A percentile compares a stretch with the other conserved stretches of the same genome.
Evolutionary conservation across 1,140 invertebrate genomes (phyloP).

Genomic region (Dryas iulia): DNA sequence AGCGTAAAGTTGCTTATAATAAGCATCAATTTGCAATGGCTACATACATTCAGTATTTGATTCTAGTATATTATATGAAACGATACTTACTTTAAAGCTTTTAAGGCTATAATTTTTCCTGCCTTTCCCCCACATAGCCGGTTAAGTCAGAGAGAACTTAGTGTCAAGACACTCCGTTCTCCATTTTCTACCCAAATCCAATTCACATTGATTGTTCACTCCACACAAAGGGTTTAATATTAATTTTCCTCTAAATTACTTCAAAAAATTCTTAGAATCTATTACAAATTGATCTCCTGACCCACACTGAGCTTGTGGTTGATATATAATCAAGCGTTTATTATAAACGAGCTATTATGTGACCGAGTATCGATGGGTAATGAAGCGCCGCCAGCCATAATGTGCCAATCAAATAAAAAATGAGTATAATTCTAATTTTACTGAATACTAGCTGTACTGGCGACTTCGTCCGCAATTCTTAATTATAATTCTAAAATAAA

Average conservation of each 20-base stretch:
- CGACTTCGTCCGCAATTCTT: too few relatives aligned
- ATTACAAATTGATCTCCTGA: not conserved
- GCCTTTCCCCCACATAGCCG: not conserved
- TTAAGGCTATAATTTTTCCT: not conserved
- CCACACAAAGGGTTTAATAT: too few relatives aligned
- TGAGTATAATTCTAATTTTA: not conserved
- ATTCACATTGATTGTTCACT: too few relatives aligned
- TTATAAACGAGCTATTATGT: not conserved
- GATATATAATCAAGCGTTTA: not conserved
- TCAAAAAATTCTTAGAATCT: not conserved
- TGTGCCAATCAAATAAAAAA: not conserved
- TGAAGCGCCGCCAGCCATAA: not conserved
- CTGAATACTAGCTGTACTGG: too few relatives aligned
- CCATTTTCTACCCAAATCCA: too few relatives aligned
- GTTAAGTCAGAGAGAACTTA: not conserved
- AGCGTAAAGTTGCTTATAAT: too few relatives aligned
- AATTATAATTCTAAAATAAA: too few relatives aligned
- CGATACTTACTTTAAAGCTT: not conserved
- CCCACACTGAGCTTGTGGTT: conserved; percentile 1
- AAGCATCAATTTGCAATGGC: not conserved
- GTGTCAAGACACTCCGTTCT: not conserved
- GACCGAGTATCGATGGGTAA: not conserved
- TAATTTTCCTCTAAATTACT: not conserved
- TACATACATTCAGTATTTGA: not conserved
- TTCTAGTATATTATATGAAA: not conserved